Evolutionary conservation across 92 coral and sea anemone genomes (phyloP), one percentile per base, ranked within the genome.

Genomic region (Epizoanthus fatuus): DNA sequence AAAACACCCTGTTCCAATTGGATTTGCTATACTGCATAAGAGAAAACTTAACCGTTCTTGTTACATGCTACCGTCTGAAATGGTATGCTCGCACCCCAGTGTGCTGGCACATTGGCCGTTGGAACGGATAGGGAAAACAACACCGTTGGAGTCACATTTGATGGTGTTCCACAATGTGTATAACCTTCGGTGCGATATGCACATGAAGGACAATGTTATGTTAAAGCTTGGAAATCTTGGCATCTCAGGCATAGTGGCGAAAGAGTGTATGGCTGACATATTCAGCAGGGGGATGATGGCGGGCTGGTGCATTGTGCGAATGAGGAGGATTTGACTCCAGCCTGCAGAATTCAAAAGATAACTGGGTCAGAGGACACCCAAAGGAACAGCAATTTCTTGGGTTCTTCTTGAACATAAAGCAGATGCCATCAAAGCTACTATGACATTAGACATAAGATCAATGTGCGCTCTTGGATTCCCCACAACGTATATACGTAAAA

Each of bases 291-390:
- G 14, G 66, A 83, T 14, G 69, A 83, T 17, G 87, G 80, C 1
- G 63, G 35, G 14, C 80, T 74, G 54, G 7, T 72, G 39, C 80
- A 74, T n/a, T 55, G 59, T 40, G 44, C 44, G 44, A 40, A 40
- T 40, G 44, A 40, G 10, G 25, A 22, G 25, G 25, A 22, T 22
- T 22, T 22, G 25, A 22, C 25, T 22, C 25, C 25, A 22, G 25
- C 25, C 25, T 22, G 25, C 25, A 22, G 25, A 22, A 22, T 22
- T 22, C 25, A 22, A 22, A 22, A 22, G 25, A 22, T 22, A 22
- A 22, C 25, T 87, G 91, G 74, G 89, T 81, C 58, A 70, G 9
- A 79, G 25, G 87, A 45, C 90, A 86, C 53, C 42, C 87, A 11
- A 86, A 80, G 54, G 87, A 72, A 49, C 45, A 20, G 53, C 74